phyloP scores from a whole-genome alignment of 2,888 invertebrate species.

The Drosophila sordidapex region DNA sequence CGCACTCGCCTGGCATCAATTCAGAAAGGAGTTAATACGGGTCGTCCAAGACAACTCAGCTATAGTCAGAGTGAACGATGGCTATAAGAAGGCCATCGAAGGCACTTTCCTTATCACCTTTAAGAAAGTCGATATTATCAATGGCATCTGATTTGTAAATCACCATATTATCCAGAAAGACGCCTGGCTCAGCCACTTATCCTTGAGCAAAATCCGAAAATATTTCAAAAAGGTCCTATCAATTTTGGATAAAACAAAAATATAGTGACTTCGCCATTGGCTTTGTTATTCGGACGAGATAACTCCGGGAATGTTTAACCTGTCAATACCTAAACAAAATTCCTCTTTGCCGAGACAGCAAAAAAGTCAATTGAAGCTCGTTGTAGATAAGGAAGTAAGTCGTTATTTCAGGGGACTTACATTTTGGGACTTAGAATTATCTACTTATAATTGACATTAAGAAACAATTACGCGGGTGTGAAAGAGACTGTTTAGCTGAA shows the following conservation, averaged over 20 bases:
- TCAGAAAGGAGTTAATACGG: slow-evolving; percentile 18
- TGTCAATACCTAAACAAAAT: not conserved
- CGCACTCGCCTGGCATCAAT: slow-evolving; percentile 27
- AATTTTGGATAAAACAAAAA: not conserved
- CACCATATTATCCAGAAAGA: slow-evolving; percentile 19
- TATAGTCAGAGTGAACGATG: slow-evolving; percentile 47
- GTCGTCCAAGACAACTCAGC: slow-evolving; percentile 29
- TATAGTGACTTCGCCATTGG: slow-evolving; percentile 12
- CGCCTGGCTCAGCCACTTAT: slow-evolving; percentile 21
- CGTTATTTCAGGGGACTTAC: not conserved
- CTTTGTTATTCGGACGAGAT: slow-evolving; percentile 3
- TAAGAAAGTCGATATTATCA: slow-evolving; percentile 56
- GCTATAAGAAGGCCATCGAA: slow-evolving; percentile 53
- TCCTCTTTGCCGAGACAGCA: not conserved
- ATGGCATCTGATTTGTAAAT: slow-evolving; percentile 37
- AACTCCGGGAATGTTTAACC: not conserved
- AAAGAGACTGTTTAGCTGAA: slow-evolving; percentile 12
- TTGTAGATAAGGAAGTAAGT: slow-evolving; percentile 13
- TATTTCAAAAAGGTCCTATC: slow-evolving; percentile 2
- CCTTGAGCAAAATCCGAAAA: slow-evolving; percentile 2
- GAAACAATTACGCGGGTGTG: slow-evolving; percentile 46
- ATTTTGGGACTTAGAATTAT: slow-evolving; percentile 21
- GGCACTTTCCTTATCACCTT: slow-evolving; percentile 60
- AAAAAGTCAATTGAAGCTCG: slow-evolving; percentile 7
- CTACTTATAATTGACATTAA: slow-evolving; percentile 56